Percentiles rank a stretch among this genome's conserved stretches.
phyloP scores from a whole-genome alignment of 1,140 invertebrate species.

The Manduca sexta region DNA sequence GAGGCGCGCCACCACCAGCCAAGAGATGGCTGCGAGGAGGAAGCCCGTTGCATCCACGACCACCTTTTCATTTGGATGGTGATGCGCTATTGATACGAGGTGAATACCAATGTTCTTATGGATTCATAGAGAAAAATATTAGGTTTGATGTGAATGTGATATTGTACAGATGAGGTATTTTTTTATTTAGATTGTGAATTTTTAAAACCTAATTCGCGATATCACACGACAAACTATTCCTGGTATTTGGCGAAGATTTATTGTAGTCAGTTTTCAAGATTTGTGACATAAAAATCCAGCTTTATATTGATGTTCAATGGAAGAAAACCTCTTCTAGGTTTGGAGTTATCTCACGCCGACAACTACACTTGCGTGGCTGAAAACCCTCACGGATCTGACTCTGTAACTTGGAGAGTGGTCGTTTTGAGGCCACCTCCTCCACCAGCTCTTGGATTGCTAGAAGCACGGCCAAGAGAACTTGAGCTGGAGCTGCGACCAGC shows the following conservation, averaged over 20 bases:
- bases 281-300: neutral
- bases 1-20: constrained; percentile 77
- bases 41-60: constrained; percentile 74
- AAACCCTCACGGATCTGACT: constrained; percentile 88
- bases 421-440: constrained; percentile 83
- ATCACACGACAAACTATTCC: too few relatives aligned
- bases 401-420: constrained; percentile 84
- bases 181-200: too few relatives aligned
- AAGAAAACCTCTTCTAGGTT: constrained; percentile 26
- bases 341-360: constrained; percentile 79
- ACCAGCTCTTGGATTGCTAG: constrained; percentile 77
- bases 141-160: too few relatives aligned
- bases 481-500: constrained; percentile 78
- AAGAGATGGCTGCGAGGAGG: constrained; percentile 77
- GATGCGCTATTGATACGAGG: constrained; percentile 77
- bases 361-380: constrained; percentile 91
- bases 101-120: too few relatives aligned
- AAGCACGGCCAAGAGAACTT: constrained; percentile 76
- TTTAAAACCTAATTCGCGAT: too few relatives aligned
- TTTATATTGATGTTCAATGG: too few relatives aligned
- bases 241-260: too few relatives aligned
- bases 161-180: too few relatives aligned
- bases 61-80: constrained; percentile 75
- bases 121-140: too few relatives aligned
- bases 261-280: too few relatives aligned